phyloP scores from a whole-genome alignment of 2,113 vertebrate species.

The Leucopsar rothschildi region DNA sequence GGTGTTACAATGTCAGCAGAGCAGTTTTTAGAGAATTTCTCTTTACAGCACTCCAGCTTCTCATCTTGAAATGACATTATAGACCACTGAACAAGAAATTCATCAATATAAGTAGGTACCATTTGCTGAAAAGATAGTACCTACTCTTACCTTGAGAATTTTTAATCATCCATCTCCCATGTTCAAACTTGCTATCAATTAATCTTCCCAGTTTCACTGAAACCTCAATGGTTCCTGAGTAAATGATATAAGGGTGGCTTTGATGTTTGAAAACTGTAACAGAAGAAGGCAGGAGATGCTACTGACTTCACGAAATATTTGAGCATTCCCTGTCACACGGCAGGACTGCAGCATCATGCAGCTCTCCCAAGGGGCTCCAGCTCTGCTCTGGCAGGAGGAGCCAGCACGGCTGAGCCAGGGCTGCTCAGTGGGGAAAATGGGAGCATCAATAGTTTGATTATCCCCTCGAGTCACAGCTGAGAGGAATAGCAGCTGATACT shows the following conservation, averaged over 20 bases:
- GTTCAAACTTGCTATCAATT: conserved; percentile 37
- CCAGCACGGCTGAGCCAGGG: neutral
- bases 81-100: conserved; percentile 32
- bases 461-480: neutral
- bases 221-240: neutral
- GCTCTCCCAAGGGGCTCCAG: neutral
- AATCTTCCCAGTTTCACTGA: conserved; percentile 9
- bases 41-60: conserved; percentile 7
- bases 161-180: conserved; percentile 37
- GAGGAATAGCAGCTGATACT: neutral
- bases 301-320: neutral
- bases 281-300: neutral
- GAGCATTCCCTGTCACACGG: neutral
- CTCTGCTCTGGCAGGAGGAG: neutral
- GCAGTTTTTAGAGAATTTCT: conserved; percentile 36
- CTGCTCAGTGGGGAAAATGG: neutral
- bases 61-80: conserved; percentile 29
- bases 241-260: conserved; percentile 21
- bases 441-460: conserved; percentile 17
- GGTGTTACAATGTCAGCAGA: conserved; percentile 37
- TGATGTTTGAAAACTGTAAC: neutral
- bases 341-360: rapidly evolving
- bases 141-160: conserved; percentile 34
- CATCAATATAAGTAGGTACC: conserved; percentile 35
- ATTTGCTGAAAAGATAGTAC: conserved; percentile 12